A percentile compares a stretch with the other conserved stretches of the same genome.
Evolutionary conservation across 2,113 vertebrate species (phyloP).

Genomic region (Limanda limanda): DNA sequence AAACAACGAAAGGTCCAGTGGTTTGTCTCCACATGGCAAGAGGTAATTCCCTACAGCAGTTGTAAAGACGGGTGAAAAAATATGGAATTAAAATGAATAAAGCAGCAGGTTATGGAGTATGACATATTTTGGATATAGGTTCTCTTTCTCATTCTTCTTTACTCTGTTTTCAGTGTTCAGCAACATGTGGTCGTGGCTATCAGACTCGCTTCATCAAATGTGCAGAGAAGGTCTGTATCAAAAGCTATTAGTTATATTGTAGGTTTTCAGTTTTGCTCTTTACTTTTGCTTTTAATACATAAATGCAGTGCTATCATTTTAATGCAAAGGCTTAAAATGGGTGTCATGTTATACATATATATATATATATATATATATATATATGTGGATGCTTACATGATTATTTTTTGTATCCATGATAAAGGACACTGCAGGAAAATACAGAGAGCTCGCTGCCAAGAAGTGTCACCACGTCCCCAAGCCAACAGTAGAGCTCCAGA

Average conservation of each 20-base stretch:
- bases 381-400: neutral
- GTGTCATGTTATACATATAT: neutral
- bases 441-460: constrained; percentile 83
- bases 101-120: neutral
- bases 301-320: neutral
- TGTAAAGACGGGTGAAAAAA: neutral
- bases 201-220: constrained; percentile 87
- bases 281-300: neutral
- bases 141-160: neutral
- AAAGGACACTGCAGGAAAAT: constrained; percentile 84
- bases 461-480: constrained; percentile 85
- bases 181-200: constrained; percentile 84
- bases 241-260: neutral
- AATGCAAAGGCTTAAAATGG: no score
- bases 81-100: constrained; percentile 1
- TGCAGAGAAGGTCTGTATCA: constrained; percentile 82
- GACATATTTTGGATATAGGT: neutral
- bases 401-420: constrained; percentile 1
- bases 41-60: constrained; percentile 76
- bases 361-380: neutral
- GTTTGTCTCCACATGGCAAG: constrained; percentile 88
- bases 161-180: constrained; percentile 83
- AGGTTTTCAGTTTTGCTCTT: neutral
- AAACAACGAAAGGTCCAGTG: constrained; percentile 88
- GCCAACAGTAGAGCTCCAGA: constrained; percentile 83